Evolutionary conservation across 2,888 invertebrate species (phyloP).

Genomic region (Scaptomyza polygonia): DNA sequence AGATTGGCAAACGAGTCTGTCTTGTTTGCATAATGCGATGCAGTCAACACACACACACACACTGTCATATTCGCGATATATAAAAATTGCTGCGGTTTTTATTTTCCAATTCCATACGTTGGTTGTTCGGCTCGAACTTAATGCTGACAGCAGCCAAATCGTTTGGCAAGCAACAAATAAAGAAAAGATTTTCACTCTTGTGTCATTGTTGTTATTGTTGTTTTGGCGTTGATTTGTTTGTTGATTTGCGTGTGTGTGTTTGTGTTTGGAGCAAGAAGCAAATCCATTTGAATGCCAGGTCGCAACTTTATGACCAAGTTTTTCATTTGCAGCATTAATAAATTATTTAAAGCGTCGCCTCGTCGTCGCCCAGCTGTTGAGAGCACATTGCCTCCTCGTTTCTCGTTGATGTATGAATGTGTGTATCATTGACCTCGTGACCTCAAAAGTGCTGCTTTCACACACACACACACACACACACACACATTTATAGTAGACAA

Average conservation of each 20-base stretch:
- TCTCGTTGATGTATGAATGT: conserved; percentile 40
- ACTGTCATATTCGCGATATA: conserved; percentile 20
- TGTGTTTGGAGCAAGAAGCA: conserved; percentile 21
- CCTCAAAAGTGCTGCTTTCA: conserved; percentile 68
- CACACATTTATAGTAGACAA: conserved; percentile 61
- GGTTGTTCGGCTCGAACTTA: conserved; percentile 47
- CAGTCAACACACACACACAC: conserved; percentile 35
- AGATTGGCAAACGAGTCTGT: conserved; percentile 30
- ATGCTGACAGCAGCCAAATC: conserved; percentile 73
- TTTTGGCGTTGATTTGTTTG: conserved; percentile 73
- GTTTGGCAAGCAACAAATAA: conserved; percentile 34
- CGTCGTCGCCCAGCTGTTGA: conserved; percentile 22
- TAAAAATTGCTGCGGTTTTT: conserved; percentile 68
- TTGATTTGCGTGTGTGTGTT: conserved; percentile 55
- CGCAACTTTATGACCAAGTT: conserved; percentile 62
- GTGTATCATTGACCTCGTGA: conserved; percentile 77
- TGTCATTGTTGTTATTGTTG: conserved; percentile 53
- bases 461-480: conserved; percentile 50
- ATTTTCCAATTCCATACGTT: conserved; percentile 70
- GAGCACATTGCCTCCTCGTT: conserved; percentile 1
- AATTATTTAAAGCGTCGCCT: conserved; percentile 76
- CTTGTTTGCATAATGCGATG: conserved; percentile 60
- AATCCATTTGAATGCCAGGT: conserved; percentile 53
- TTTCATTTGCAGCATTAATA: conserved; percentile 78
- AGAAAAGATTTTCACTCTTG: not conserved